phyloP scores from a whole-genome alignment of 2,888 invertebrate species.

The Aspidiotus rigidus region DNA sequence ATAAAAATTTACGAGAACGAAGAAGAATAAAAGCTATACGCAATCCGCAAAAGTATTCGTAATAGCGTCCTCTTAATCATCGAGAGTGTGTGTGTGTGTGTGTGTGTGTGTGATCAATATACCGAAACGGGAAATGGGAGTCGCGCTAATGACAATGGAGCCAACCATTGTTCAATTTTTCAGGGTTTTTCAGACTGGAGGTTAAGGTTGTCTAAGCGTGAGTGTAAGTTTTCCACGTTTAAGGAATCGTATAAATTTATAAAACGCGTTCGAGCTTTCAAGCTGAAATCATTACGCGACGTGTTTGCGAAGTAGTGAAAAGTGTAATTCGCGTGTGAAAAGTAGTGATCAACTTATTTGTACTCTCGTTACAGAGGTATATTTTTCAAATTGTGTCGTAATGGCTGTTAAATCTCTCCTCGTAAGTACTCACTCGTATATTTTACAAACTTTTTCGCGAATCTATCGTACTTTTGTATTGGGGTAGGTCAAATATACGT shows the following conservation, averaged over 20 bases:
- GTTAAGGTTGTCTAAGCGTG: constrained; percentile 18
- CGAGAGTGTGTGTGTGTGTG: background rate
- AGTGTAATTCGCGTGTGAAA: constrained; percentile 3
- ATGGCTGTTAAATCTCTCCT: background rate
- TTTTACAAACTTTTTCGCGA: background rate
- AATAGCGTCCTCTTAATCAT: background rate
- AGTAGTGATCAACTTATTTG: background rate
- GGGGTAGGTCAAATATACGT: background rate
- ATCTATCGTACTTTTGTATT: background rate
- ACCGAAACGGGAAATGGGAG: constrained; percentile 27
- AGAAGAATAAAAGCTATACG: no score
- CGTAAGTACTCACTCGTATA: constrained; percentile 3
- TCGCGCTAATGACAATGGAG: constrained; percentile 12
- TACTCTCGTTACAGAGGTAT: background rate
- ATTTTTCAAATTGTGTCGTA: background rate
- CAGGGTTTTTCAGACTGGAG: constrained; percentile 26
- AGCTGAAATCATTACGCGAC: background rate
- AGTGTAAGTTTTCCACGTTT: constrained; percentile 15
- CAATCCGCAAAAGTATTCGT: background rate
- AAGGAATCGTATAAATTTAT: constrained; percentile 13
- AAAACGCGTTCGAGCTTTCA: background rate
- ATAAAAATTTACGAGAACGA: no score
- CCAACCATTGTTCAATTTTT: constrained; percentile 26
- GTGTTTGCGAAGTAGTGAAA: background rate
- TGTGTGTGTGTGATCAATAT: constrained; percentile 3